Evolutionary conservation across 2,113 vertebrate genomes (phyloP).

Genomic region (Rhynchomys soricoides): DNA sequence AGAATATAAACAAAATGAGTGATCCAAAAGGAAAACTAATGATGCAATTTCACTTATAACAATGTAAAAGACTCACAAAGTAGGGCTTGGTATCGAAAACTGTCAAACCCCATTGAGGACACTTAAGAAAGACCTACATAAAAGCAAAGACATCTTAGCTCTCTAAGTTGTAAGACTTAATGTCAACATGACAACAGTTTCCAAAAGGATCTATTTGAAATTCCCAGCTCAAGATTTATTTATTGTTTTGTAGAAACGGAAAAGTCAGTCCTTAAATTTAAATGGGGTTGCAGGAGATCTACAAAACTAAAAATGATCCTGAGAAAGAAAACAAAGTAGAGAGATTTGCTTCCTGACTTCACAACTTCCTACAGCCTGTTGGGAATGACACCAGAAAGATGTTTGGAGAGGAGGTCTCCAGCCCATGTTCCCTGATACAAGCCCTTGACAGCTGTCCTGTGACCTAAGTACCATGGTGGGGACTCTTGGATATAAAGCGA

Average conservation of each 20-base stretch:
- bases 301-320: not conserved
- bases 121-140: not conserved
- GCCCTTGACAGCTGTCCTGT: not conserved
- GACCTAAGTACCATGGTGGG: not conserved
- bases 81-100: not conserved
- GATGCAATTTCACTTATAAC: not conserved
- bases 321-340: slow-evolving; percentile 36
- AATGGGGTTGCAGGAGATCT: not conserved
- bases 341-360: not conserved
- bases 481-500: not conserved
- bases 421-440: not conserved
- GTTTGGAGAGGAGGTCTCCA: not conserved
- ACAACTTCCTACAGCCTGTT: not conserved
- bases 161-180: not conserved
- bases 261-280: not conserved
- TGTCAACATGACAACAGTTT: not conserved
- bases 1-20: not conserved
- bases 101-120: not conserved
- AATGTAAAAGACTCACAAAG: not conserved
- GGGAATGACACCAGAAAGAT: not conserved
- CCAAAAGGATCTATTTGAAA: not conserved
- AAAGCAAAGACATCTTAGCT: not conserved
- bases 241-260: not conserved
- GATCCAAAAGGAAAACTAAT: slow-evolving; percentile 22
- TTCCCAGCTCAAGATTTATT: not conserved